Conservation (phyloP, 2,113 vertebrate genomes). For the Sorex fumeus region DNA sequence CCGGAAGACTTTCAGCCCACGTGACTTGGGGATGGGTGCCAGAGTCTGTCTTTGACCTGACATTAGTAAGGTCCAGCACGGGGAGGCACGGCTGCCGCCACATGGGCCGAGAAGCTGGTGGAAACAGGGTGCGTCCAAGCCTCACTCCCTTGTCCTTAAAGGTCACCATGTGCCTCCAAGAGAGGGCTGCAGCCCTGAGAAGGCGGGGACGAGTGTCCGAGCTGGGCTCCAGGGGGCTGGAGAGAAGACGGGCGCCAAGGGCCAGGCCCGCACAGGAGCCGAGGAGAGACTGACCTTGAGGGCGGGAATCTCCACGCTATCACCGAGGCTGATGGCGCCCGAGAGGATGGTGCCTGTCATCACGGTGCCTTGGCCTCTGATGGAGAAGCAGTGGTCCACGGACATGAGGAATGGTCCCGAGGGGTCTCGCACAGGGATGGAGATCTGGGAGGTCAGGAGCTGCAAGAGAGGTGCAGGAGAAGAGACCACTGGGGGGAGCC, state of each 20-base stretch:
- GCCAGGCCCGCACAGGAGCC: background rate
- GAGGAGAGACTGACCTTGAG: constrained; percentile 92
- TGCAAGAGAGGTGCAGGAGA: constrained; percentile 85
- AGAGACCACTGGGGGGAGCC: constrained; percentile 68
- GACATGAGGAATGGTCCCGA: constrained; percentile 96
- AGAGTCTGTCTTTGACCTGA: background rate
- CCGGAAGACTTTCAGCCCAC: background rate
- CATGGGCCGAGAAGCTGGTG: no score
- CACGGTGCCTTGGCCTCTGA: constrained; percentile 98
- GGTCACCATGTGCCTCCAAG: no score
- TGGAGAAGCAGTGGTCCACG: constrained; percentile 99
- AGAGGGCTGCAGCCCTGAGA: rapidly evolving
- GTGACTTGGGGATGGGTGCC: background rate
- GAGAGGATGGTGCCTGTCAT: constrained; percentile 99
- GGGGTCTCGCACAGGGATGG: constrained; percentile 94
- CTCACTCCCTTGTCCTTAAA: no score
- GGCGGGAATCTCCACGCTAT: constrained; percentile 97
- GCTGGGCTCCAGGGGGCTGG: background rate
- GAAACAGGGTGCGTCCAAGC: no score
- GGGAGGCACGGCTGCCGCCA: background rate
- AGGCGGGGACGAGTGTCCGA: no score
- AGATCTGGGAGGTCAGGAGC: constrained; percentile 95
- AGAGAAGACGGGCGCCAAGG: background rate
- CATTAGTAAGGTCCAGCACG: background rate
- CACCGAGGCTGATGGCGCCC: constrained; percentile 94